These are phyloP conservation scores for Poeciliopsis turneri DNA, from an alignment of 2,797 vertebrate genomes.

Conservation along the genomic window DNA sequence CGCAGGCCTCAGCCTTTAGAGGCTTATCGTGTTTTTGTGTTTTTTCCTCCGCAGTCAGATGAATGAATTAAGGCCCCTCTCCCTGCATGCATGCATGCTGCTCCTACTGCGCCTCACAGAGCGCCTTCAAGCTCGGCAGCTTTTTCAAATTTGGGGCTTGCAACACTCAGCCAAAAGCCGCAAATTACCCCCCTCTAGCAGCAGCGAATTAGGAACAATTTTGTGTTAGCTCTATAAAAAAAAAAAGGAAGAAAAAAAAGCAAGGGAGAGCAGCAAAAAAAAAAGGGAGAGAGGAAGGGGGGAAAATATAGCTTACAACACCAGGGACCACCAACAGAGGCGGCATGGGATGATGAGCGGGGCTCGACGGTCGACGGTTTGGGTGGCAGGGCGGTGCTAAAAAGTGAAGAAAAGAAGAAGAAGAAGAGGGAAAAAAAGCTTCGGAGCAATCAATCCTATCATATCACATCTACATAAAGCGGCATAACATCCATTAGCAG, in stretches of 20 bases:
- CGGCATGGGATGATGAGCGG: slow-evolving; percentile 73
- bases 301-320: slow-evolving; percentile 85
- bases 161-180: slow-evolving; percentile 85
- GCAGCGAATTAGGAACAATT: slow-evolving; percentile 89
- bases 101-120: slow-evolving; percentile 72
- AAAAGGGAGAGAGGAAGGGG: slow-evolving; percentile 72
- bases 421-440: slow-evolving; percentile 15
- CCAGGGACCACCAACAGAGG: slow-evolving; percentile 85
- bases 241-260: slow-evolving; percentile 42
- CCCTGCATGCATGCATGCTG: slow-evolving; percentile 39
- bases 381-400: slow-evolving; percentile 81
- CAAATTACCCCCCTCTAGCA: slow-evolving; percentile 88
- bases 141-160: slow-evolving; percentile 87
- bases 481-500: slow-evolving; percentile 74
- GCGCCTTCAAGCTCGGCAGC: slow-evolving; percentile 76
- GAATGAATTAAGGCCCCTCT: slow-evolving; percentile 65
- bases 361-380: slow-evolving; percentile 76
- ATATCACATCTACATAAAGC: slow-evolving; percentile 68
- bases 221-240: slow-evolving; percentile 85
- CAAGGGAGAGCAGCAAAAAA: slow-evolving; percentile 72
- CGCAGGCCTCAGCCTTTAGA: slow-evolving; percentile 50
- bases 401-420: slow-evolving; percentile 57
- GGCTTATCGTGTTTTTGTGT: slow-evolving; percentile 68
- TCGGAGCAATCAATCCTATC: slow-evolving; percentile 77
- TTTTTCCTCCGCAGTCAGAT: slow-evolving; percentile 64